Base-by-base conservation (phyloP, 2,113 vertebrate species). In the Lota lota region DNA sequence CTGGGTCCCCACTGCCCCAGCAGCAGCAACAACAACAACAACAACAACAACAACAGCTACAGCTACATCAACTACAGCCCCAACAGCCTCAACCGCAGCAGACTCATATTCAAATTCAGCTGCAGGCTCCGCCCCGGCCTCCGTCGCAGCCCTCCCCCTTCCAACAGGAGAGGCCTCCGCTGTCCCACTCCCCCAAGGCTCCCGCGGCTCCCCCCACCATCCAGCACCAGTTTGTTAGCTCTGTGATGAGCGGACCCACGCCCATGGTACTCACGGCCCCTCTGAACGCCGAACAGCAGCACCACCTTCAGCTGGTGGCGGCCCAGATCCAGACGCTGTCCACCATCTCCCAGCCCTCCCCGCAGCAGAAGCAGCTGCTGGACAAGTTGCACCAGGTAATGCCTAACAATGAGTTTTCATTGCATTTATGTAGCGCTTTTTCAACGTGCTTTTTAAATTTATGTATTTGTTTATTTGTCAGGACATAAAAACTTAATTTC, bases 301-400 rank as follows among this genome's bases (percentile, higher is more conserved):
- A 95, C 67, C 93, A 93, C 73, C 91, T 97, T 61, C 95, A 96
- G 73, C 78, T 95, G 78, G 76, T 95, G 56, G 91, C 87, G 10
- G 76, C 89, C 53, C 94, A 94, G 77, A 94, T 96, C 70, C 93
- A 93, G 72, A 85, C 93, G 5, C 88, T 94, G 80, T 88, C 93
- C 0, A 71, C 92, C 22, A 90, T 95, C 56, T 61, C 82, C 16
- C 93, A 91, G 64, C 88, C 93, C 5, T 85, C 90, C 14, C 85
- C 88, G 54, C 94, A 95, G 73, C 92, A 93, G 80, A 97, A 96
- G 82, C 93, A 92, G 79, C 87, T 96, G 24, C 83, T 95, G 83
- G 95, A 97, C 50, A 93, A 94, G 74, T 93, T 96, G 61, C 95
- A 94, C 80, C 95, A 96, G 95, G 95, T 96, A 91, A 47, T 47